These are phyloP conservation scores for Eristalis intricaria DNA, from an alignment of 2,888 invertebrate species.

Conservation along the genomic window DNA sequence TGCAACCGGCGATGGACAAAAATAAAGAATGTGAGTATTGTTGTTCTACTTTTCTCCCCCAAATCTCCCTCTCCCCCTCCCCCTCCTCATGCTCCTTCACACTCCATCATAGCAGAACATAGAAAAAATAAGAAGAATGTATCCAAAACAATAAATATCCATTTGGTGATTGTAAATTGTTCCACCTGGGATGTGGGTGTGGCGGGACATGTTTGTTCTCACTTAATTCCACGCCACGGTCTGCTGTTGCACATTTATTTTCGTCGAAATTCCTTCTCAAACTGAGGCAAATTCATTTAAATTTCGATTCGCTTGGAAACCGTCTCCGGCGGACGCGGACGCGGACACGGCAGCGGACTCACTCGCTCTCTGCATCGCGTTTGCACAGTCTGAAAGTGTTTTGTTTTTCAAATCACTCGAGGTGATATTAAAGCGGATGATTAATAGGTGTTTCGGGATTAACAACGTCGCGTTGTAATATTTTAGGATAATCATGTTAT, in stretches of 20 bases:
- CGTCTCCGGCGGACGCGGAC: not conserved
- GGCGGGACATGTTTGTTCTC: slow-evolving; percentile 41
- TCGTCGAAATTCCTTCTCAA: not conserved
- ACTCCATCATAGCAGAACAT: too few species aligned
- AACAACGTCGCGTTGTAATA: slow-evolving; percentile 55
- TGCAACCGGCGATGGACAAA: slow-evolving; percentile 96
- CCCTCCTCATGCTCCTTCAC: not conserved
- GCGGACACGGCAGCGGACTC: not conserved
- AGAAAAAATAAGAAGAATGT: not conserved
- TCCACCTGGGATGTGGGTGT: slow-evolving; percentile 56
- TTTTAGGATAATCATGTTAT: slow-evolving; percentile 40
- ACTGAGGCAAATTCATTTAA: not conserved
- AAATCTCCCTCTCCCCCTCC: not conserved
- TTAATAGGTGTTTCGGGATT: slow-evolving; percentile 51
- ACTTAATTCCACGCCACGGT: slow-evolving; percentile 28
- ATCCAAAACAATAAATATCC: slow-evolving; percentile 33
- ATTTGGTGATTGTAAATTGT: slow-evolving; percentile 54
- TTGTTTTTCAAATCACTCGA: slow-evolving; percentile 17
- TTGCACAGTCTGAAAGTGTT: not conserved
- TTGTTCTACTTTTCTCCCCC: slow-evolving; percentile 7
- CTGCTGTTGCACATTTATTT: slow-evolving; percentile 52
- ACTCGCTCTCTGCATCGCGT: not conserved
- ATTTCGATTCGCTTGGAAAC: slow-evolving; percentile 18
- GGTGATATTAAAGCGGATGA: slow-evolving; percentile 51
- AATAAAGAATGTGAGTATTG: slow-evolving; percentile 97